These are phyloP conservation scores for Hypocryptadius cinnamomeus DNA, from an alignment of 2,113 vertebrate species.

Conservation along the genomic window DNA sequence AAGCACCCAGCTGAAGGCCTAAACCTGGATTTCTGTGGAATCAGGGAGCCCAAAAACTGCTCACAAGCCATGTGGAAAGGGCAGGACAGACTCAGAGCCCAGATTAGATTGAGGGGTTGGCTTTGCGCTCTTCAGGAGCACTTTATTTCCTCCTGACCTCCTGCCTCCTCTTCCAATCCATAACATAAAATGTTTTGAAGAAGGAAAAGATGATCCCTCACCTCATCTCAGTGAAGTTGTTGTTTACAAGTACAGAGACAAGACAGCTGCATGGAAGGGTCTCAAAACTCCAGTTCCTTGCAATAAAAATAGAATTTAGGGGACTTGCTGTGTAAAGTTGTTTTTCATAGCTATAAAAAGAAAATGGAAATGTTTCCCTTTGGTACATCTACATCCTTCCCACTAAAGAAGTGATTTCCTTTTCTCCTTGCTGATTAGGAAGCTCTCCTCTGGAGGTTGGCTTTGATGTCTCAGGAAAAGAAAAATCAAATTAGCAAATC, in stretches of 20 bases:
- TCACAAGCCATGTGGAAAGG: not conserved
- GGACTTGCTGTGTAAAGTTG: not conserved
- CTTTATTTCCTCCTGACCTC: not conserved
- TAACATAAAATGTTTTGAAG: not conserved
- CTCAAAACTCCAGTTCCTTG: not conserved
- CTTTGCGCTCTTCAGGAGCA: not conserved
- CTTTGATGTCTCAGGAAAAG: conserved; percentile 34
- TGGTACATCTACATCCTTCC: conserved; percentile 19
- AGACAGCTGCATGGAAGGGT: not conserved
- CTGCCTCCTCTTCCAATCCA: not conserved
- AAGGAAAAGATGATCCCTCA: not conserved
- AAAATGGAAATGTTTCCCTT: conserved; percentile 9
- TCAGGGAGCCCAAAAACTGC: not conserved
- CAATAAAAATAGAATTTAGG: not conserved
- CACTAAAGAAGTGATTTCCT: conserved; percentile 23
- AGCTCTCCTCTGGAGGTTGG: conserved; percentile 1
- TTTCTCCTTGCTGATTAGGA: conserved; percentile 21
- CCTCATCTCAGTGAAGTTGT: not conserved
- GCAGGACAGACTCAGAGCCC: not conserved
- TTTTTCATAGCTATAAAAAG: conserved; percentile 31
- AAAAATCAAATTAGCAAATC: conserved; percentile 18
- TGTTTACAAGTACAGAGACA: not conserved
- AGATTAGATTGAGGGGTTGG: not conserved
- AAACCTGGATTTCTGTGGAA: not conserved
- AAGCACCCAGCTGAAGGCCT: not conserved